Conservation (phyloP, 1,140 invertebrate genomes). For the Coelopa frigida region DNA sequence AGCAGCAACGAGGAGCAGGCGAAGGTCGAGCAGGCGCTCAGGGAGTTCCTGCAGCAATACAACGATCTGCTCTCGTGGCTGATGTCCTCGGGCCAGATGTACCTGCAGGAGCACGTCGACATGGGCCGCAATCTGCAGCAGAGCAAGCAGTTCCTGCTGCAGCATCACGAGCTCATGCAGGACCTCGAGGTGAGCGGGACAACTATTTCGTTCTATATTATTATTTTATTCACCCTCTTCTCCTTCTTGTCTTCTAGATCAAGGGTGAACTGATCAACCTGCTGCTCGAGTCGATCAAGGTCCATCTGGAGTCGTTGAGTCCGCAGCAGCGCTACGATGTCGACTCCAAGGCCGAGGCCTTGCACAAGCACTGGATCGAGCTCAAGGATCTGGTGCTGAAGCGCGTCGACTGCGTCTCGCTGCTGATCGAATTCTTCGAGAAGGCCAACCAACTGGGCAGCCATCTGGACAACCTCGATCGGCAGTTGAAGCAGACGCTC, state of each 20-base stretch:
- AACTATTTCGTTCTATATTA: neutral
- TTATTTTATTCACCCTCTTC: constrained; percentile 5
- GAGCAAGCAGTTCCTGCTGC: constrained; percentile 67
- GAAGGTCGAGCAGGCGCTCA: constrained; percentile 58
- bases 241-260: constrained; percentile 46
- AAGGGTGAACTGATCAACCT: constrained; percentile 62
- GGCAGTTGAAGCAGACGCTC: constrained; percentile 46
- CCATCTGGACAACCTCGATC: constrained; percentile 61
- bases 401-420: constrained; percentile 55
- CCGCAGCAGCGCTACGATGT: constrained; percentile 58
- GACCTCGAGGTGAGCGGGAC: constrained; percentile 59
- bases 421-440: constrained; percentile 69
- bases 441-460: constrained; percentile 58
- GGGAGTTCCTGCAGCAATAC: constrained; percentile 63
- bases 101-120: constrained; percentile 65
- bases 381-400: constrained; percentile 57
- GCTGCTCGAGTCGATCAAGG: constrained; percentile 54
- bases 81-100: constrained; percentile 58
- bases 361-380: constrained; percentile 58
- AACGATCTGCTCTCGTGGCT: constrained; percentile 67
- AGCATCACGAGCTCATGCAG: constrained; percentile 65
- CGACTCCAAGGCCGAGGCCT: constrained; percentile 53
- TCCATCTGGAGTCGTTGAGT: constrained; percentile 60
- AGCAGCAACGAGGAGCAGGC: constrained; percentile 66
- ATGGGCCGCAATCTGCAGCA: constrained; percentile 64